Evolutionary conservation across 2,888 invertebrate species (phyloP), one percentile per base, ranked within the genome.

Genomic region (Agriopis marginaria): DNA sequence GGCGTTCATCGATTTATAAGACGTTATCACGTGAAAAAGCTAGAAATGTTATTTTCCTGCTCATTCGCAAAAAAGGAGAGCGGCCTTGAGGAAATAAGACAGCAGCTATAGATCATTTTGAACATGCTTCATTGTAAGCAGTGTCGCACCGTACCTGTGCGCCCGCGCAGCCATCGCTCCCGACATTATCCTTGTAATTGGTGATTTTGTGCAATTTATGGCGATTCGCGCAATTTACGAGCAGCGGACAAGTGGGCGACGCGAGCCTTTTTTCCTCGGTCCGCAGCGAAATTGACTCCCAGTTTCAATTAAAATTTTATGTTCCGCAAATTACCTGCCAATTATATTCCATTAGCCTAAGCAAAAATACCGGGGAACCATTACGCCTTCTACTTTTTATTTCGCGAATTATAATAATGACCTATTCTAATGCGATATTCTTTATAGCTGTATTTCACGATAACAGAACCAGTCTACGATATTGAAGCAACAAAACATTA

Each of bases 151-250:
- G 77, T 77, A 75, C 76, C 77, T 64, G 69, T 77, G 82, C 81
- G 84, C 77, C 79, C 68, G 83, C 78, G 80, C 78, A 75, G 75
- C 78, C 77, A 79, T 79, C 75, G 72, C 86, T 86, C 86, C 87
- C 82, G 85, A 89, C 89, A 90, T 89, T 89, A 89, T 88, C 87
- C 87, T 87, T 89, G 88, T 92, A 92, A 93, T 92, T 91, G 90
- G 89, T 82, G 91, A 93, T 92, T 92, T 92, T 87, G 89, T 87
- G 88, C 90, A 93, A 93, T 93, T 93, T 93, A 93, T 92, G 89
- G 90, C 90, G 89, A 91, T 90, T 87, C 87, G 76, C 80, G 87
- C 90, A 92, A 92, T 93, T 93, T 93, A 93, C 89, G 92, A 90
- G 83, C 91, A 90, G 90, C 90, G 89, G 91, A 92, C 92, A 92